Evolutionary conservation across 2,797 vertebrate genomes (phyloP).

Genomic region (Lutjanus argentimaculatus): DNA sequence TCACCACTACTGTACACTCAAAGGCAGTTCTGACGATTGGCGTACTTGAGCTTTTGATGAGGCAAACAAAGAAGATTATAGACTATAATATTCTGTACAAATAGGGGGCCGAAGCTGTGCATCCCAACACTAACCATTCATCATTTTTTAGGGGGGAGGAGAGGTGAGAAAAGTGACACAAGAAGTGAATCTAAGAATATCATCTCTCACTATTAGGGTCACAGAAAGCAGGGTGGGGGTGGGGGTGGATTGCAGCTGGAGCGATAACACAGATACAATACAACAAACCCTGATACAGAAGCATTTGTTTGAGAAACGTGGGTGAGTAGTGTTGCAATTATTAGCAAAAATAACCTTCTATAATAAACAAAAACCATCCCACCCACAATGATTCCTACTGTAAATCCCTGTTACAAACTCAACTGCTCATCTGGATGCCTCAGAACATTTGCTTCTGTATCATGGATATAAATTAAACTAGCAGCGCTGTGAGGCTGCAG

Average conservation of each 20-base stretch:
- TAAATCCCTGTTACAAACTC: constrained; percentile 35
- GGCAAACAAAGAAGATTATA: constrained; percentile 50
- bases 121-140: constrained; percentile 75
- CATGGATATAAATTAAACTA: constrained; percentile 34
- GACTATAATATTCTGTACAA: constrained; percentile 41
- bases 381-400: constrained; percentile 20
- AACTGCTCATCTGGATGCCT: constrained; percentile 65
- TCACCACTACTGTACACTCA: constrained; percentile 40
- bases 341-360: constrained; percentile 2
- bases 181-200: constrained; percentile 77
- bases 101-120: constrained; percentile 75
- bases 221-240: constrained; percentile 57
- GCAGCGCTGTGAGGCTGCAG: constrained; percentile 23
- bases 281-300: constrained; percentile 60
- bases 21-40: constrained; percentile 51
- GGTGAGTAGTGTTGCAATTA: constrained; percentile 53
- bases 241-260: constrained; percentile 58
- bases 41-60: constrained; percentile 49
- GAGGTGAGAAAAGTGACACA: constrained; percentile 70
- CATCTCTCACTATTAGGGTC: constrained; percentile 74
- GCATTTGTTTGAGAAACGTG: constrained; percentile 67
- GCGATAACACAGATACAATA: constrained; percentile 56
- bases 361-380: constrained; percentile 34
- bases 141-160: constrained; percentile 37
- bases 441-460: constrained; percentile 65